phyloP scores from a whole-genome alignment of 2,113 vertebrate genomes.

The Scartelaos histophorus region DNA sequence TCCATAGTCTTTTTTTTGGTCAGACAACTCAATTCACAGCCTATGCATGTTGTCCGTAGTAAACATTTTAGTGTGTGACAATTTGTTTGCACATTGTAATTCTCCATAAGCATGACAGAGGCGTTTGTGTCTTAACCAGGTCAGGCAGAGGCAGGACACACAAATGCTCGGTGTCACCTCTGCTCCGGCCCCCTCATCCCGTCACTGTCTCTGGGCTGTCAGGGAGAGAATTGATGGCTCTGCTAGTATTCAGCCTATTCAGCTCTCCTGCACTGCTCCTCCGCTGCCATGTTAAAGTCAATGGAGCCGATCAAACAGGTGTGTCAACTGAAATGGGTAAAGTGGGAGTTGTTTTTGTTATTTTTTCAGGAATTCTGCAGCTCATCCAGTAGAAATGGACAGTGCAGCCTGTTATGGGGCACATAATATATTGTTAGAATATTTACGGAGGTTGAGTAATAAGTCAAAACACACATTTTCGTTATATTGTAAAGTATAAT shows the following conservation, averaged over 20 bases:
- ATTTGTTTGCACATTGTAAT: slow-evolving; percentile 15
- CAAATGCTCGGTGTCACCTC: slow-evolving; percentile 38
- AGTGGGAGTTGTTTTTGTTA: slow-evolving; percentile 11
- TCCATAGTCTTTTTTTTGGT: no score
- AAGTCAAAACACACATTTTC: no score
- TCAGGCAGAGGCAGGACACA: slow-evolving; percentile 26
- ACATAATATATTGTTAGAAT: no score
- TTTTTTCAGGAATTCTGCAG: background rate
- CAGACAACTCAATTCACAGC: background rate
- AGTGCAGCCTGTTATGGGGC: no score
- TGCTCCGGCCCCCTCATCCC: slow-evolving; percentile 45
- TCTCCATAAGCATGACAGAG: slow-evolving; percentile 13
- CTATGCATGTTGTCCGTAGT: background rate
- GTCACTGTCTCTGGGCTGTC: slow-evolving; percentile 60
- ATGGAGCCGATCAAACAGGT: slow-evolving; percentile 35
- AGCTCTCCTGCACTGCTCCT: slow-evolving; percentile 53
- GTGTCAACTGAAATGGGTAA: slow-evolving; percentile 27
- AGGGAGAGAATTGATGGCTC: slow-evolving; percentile 54
- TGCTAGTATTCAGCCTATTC: slow-evolving; percentile 35
- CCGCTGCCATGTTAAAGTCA: slow-evolving; percentile 41
- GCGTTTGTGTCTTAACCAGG: slow-evolving; percentile 44
- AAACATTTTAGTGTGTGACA: background rate
- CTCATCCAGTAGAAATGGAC: no score
- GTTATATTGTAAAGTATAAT: no score
- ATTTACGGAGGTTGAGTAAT: no score